A percentile compares a stretch with the other conserved stretches of the same genome.
These are phyloP conservation scores for Eclectus roratus DNA, from an alignment of 2,113 vertebrate species.

Conservation along the genomic window DNA sequence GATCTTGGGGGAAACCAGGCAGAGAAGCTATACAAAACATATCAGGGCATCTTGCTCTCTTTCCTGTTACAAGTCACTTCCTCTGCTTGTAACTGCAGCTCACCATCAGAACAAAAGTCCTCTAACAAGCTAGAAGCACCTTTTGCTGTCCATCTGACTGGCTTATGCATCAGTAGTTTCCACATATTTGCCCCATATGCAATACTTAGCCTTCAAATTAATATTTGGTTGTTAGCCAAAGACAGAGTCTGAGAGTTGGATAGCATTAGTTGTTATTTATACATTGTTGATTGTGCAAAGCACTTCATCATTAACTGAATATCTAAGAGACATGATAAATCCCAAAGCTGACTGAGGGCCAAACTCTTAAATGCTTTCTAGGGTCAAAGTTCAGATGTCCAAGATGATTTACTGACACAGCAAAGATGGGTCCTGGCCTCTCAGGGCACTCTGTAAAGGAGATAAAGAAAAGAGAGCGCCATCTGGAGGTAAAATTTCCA, in stretches of 20 bases:
- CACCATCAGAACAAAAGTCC: not conserved
- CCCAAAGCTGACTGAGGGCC: not conserved
- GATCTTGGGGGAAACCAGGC: not conserved
- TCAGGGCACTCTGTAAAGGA: not conserved
- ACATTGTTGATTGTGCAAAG: not conserved
- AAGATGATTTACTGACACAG: not conserved
- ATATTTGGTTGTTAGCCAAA: not conserved
- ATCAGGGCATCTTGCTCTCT: rapidly evolving
- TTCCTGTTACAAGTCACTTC: not conserved
- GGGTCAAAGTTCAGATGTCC: not conserved
- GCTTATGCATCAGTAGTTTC: not conserved
- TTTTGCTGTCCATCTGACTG: not conserved
- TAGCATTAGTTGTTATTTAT: not conserved
- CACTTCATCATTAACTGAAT: not conserved
- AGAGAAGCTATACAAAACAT: not conserved
- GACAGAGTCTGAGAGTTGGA: not conserved
- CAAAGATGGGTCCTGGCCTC: not conserved
- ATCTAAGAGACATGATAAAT: not conserved
- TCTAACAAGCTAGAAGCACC: not conserved
- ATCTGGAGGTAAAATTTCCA: not conserved
- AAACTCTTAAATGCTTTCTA: not conserved
- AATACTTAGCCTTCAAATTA: not conserved
- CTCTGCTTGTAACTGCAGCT: not conserved
- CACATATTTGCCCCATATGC: not conserved
- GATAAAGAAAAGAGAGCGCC: not conserved